Base-by-base conservation (phyloP, 2,888 invertebrate genomes). In the Sminthurides aquaticus region DNA sequence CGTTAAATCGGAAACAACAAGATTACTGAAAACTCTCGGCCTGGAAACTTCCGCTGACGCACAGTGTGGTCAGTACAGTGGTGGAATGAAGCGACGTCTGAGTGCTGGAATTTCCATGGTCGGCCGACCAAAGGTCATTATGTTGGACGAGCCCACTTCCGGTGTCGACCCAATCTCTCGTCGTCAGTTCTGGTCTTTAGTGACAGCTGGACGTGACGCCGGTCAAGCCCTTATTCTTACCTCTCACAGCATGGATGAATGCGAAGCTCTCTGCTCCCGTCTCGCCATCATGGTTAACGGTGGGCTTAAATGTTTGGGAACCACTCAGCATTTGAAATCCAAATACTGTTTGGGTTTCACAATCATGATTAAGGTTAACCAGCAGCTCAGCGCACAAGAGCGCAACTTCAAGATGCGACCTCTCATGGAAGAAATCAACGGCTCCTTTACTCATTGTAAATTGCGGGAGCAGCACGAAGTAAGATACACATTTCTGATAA, bases 81-180 rank as follows among this genome's bases (percentile, higher is more conserved):
- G 95, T 18, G 96, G 96, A 11, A 94, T 94, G 86, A 90, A 92
- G 79, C 83, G 96, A 61, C 88, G 93, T 71, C 79, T 96, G 56
- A 91, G 90, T 59, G 83, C 94, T 27, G 92, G 88, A 48, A 90
- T 93, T 78, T 90, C 94, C 1, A 82, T 93, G 61, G 85, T 91
- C 34, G 91, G 92, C 8, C 22, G 59, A 24, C 66, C 66, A 2
- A 26, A 52, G 2, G 60, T 66, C 15, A 66, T 66, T 28, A 24
- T 66, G 22, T 48, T 66, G 24, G 63, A 57, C 62, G 62, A 62
- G 24, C 66, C 66, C 48, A 63, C 63, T 3, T 63, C 63, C 1
- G 66, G 66, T 1, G 86, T 87, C 0, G 87, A 87, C 81, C 86
- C 86, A 26, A 82, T 83, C 43, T 85, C 87, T 11, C 78, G 87